These are phyloP conservation scores for Aegotheles bennettii DNA, from an alignment of 2,113 vertebrate genomes.

Conservation along the genomic window DNA sequence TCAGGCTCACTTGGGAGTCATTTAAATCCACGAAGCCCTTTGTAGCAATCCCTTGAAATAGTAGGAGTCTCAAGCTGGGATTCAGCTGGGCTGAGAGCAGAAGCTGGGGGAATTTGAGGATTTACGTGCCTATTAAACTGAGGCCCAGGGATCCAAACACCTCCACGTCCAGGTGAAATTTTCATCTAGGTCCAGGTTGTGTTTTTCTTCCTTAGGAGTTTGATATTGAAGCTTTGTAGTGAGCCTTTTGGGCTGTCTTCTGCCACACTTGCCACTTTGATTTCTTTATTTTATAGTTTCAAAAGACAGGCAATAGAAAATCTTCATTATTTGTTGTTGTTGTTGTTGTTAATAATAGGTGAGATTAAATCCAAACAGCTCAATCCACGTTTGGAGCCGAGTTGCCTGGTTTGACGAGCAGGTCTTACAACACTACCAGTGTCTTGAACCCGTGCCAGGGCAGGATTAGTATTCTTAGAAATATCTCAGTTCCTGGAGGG, in stretches of 20 bases:
- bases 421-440: not conserved
- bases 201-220: not conserved
- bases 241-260: not conserved
- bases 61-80: not conserved
- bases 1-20: not conserved
- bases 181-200: not conserved
- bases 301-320: not conserved
- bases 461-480: not conserved
- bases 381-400: not conserved
- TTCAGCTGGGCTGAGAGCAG: not conserved
- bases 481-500: not conserved
- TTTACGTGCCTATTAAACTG: rapidly evolving
- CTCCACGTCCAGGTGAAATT: not conserved
- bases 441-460: not conserved
- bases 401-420: not conserved
- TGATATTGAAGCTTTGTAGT: not conserved
- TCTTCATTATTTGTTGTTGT: rapidly evolving
- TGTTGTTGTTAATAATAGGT: not conserved
- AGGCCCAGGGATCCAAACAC: not conserved
- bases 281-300: not conserved
- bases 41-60: rapidly evolving
- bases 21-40: not conserved
- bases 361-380: not conserved
- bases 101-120: not conserved
- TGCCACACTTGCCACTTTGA: not conserved